These are phyloP conservation scores for Papilio protenor DNA, from an alignment of 2,888 invertebrate species.

Conservation along the genomic window DNA sequence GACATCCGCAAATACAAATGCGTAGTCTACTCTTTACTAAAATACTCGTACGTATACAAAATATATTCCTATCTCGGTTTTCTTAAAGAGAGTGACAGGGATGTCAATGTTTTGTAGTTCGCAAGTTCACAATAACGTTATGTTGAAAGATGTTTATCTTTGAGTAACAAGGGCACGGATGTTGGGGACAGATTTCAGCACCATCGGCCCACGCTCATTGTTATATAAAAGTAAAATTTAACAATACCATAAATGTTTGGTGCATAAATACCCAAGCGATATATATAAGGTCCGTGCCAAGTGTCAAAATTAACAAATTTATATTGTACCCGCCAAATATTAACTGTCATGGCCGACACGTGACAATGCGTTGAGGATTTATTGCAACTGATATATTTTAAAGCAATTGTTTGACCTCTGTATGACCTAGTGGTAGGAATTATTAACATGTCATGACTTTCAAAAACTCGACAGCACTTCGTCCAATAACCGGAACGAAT, in stretches of 20 bases:
- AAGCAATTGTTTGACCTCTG: constrained; percentile 13
- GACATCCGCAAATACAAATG: no score
- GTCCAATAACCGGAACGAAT: neutral
- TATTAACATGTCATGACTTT: constrained; percentile 1
- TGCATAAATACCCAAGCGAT: constrained; percentile 28
- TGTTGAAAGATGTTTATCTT: neutral
- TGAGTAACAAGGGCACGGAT: constrained; percentile 12
- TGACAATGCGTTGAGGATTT: constrained; percentile 8
- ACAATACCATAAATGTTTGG: constrained; percentile 27
- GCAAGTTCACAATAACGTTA: neutral
- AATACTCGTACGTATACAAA: neutral
- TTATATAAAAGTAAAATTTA: constrained; percentile 39
- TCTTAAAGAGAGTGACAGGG: neutral
- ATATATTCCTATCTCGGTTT: neutral
- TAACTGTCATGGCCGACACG: constrained; percentile 25
- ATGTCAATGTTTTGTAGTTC: neutral
- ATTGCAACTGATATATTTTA: constrained; percentile 25
- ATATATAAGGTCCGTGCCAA: constrained; percentile 15
- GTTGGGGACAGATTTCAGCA: constrained; percentile 3
- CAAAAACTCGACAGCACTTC: neutral
- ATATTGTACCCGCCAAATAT: constrained; percentile 32
- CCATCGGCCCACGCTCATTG: constrained; percentile 32
- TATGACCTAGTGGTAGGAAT: constrained; percentile 9
- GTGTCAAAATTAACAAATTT: constrained; percentile 41
- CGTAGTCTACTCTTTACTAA: neutral